These are phyloP conservation scores for Drosophila pseudoobscura DNA, from an alignment of 1,140 invertebrate species.

Conservation along the genomic window DNA sequence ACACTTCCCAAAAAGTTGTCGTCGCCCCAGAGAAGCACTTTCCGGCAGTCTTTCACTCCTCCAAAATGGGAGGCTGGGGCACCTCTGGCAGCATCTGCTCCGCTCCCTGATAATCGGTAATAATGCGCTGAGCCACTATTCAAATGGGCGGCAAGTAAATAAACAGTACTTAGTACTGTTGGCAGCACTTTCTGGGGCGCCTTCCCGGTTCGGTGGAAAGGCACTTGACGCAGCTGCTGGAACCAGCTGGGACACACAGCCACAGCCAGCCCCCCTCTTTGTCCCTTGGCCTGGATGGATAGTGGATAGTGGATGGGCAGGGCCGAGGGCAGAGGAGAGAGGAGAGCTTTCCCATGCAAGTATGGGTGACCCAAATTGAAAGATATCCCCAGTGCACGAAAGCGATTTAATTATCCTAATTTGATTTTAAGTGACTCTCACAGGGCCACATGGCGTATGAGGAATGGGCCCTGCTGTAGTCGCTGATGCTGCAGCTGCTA, in stretches of 20 bases:
- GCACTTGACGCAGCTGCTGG: slow-evolving; percentile 31
- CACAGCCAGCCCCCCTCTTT: background rate
- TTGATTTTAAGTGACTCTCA: slow-evolving; percentile 48
- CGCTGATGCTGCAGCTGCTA: too few relatives aligned
- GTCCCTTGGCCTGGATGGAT: slow-evolving; percentile 3
- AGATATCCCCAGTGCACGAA: slow-evolving; percentile 36
- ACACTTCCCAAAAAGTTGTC: too few relatives aligned
- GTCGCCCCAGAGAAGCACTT: too few relatives aligned
- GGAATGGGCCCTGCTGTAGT: slow-evolving; percentile 4
- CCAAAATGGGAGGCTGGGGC: background rate
- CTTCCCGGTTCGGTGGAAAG: slow-evolving; percentile 26
- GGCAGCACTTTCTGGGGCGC: slow-evolving; percentile 33
- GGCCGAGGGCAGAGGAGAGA: background rate
- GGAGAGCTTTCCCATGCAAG: slow-evolving; percentile 15
- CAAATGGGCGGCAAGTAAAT: slow-evolving; percentile 68
- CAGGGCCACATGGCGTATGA: slow-evolving; percentile 29
- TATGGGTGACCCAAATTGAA: slow-evolving; percentile 51
- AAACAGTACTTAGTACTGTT: slow-evolving; percentile 53
- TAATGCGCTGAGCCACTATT: slow-evolving; percentile 73
- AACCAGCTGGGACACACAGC: background rate
- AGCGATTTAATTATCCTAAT: slow-evolving; percentile 54
- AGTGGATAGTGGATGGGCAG: background rate
- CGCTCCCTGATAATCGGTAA: slow-evolving; percentile 72
- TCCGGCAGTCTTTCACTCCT: too few relatives aligned
- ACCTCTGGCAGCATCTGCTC: slow-evolving; percentile 63